Evolutionary conservation across 2,888 invertebrate genomes (phyloP), one percentile per base, ranked within the genome.

Genomic region (Drosophila affinis): DNA sequence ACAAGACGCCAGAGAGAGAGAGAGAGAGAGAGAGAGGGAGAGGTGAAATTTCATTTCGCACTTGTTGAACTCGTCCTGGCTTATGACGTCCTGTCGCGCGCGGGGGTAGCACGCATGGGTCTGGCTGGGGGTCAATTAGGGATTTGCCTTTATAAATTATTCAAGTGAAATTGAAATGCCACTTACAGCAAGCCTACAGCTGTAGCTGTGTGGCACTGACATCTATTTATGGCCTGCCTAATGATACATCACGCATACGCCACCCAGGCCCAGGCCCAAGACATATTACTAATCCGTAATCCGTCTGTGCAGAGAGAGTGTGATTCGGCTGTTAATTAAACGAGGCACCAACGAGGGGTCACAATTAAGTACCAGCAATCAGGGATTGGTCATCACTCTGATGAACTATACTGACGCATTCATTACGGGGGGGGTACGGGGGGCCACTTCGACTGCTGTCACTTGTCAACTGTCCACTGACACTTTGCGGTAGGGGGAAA

Each of bases 11-110:
- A 61, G 58, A 6, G 24, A 24, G 24, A 24, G 4, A 18, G 18
- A n/a, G n/a, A 2, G 18, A 1, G 58, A 24, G 24, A 24, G 24
- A 24, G 24, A 61, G 58, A 5, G 24, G 3, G 24, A 5, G 24
- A 56, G 44, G 63, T 67, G 74, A 87, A 88, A 88, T 77, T 88
- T 81, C 78, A 84, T 88, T 84, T 84, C 44, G 58, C 85, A 88
- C 89, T 89, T 88, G 81, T 88, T 82, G 89, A 89, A 60, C 71
- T 72, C 21, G 3, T 21, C 59, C 59, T 58, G 62, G 32, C 64
- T 47, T 52, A 48, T 59, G 44, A 55, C 45, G 55, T 45, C 32
- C 47, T n/a, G 39, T 39, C 39, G 39, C 39, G 39, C 39, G 39
- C 39, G 39, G n/a, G n/a, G 14, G 14, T 39, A n/a, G 6, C 84